Percentiles rank a stretch among this genome's conserved stretches.
These are phyloP conservation scores for Maconellicoccus hirsutus DNA, from an alignment of 1,140 invertebrate species.

Conservation along the genomic window DNA sequence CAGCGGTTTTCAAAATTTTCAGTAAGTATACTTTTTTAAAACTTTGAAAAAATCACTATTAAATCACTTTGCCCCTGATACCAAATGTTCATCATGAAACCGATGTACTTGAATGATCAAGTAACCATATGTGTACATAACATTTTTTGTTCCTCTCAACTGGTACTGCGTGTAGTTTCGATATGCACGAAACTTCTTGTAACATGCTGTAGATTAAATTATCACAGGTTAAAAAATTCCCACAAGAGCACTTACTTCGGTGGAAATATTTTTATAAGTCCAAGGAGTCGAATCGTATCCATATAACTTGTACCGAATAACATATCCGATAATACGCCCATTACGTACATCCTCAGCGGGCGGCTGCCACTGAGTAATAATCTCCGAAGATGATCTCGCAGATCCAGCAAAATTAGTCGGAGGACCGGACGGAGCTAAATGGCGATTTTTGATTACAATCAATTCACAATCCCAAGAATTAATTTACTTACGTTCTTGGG, in stretches of 20 bases:
- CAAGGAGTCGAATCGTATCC: constrained; percentile 84
- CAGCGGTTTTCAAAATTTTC: too few relatives aligned
- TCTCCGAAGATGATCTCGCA: constrained; percentile 82
- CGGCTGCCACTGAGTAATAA: constrained; percentile 95
- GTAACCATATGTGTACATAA: too few relatives aligned
- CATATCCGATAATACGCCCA: constrained; percentile 86
- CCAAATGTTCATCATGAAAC: too few relatives aligned
- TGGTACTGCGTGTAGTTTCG: too few relatives aligned
- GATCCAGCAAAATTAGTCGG: constrained; percentile 82
- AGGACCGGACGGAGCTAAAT: constrained; percentile 71
- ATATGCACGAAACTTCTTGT: too few relatives aligned
- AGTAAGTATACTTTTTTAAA: too few relatives aligned
- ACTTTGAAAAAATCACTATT: too few relatives aligned
- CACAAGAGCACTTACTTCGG: constrained; percentile 44
- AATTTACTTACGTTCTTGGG: constrained; percentile 73
- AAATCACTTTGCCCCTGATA: too few relatives aligned
- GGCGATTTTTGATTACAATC: neutral
- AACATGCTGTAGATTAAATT: too few relatives aligned
- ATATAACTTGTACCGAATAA: constrained; percentile 76
- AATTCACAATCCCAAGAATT: neutral
- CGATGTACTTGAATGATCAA: too few relatives aligned
- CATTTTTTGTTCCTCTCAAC: too few relatives aligned
- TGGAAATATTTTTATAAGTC: constrained; percentile 81
- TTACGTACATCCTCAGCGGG: constrained; percentile 86
- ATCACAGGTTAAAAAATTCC: neutral